These are phyloP conservation scores for Rousettus leschenaultii DNA, from an alignment of 2,113 vertebrate genomes.

Conservation along the genomic window DNA sequence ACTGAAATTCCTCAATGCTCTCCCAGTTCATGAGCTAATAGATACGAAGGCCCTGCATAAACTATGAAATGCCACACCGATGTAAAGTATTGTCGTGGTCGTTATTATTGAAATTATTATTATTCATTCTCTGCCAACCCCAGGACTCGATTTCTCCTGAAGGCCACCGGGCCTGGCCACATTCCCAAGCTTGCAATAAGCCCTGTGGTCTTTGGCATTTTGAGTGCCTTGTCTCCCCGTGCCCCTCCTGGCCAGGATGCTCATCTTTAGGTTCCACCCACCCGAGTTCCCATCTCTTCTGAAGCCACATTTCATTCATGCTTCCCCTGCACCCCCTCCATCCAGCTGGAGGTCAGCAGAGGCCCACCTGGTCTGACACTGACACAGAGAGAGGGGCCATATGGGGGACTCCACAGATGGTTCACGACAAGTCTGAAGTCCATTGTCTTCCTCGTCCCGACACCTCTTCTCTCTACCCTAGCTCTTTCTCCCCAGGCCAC, in stretches of 20 bases:
- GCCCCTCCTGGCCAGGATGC: neutral
- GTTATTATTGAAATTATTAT: neutral
- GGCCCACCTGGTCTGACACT: neutral
- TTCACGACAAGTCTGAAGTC: neutral
- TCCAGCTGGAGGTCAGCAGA: neutral
- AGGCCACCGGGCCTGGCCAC: neutral
- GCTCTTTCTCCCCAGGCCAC: neutral
- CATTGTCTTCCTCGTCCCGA: neutral
- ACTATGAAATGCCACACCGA: neutral
- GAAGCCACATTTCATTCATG: neutral
- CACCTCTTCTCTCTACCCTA: neutral
- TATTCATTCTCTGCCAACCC: neutral
- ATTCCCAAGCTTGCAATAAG: neutral
- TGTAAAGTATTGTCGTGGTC: fast-evolving
- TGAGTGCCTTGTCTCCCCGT: neutral
- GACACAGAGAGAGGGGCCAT: neutral
- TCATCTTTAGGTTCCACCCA: neutral
- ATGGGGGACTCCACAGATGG: neutral
- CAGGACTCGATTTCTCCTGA: neutral
- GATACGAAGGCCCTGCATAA: neutral
- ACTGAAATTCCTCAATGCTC: neutral
- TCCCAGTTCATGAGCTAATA: neutral
- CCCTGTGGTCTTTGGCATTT: neutral
- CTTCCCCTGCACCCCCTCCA: neutral
- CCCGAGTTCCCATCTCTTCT: neutral